A percentile compares a stretch with the other conserved stretches of the same genome.
Evolutionary conservation across 2,888 invertebrate genomes (phyloP).

Genomic region (Thelaira solivaga): DNA sequence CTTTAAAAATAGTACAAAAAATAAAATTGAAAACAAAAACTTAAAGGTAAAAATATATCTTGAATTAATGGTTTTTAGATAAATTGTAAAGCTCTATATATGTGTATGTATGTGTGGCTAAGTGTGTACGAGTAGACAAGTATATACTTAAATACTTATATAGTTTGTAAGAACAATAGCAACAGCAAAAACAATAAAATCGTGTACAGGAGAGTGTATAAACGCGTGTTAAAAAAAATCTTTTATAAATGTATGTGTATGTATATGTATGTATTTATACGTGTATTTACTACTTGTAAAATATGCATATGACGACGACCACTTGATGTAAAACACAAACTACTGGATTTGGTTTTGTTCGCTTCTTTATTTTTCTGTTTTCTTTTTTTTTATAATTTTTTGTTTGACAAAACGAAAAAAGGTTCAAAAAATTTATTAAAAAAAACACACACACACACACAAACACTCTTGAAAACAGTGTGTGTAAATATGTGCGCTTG

Average conservation of each 20-base stretch:
- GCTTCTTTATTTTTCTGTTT: no score
- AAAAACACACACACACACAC: no score
- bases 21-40: no score
- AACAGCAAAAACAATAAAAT: background rate
- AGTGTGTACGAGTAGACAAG: background rate
- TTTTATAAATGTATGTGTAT: background rate
- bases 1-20: background rate
- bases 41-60: slow-evolving; percentile 14
- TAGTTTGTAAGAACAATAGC: slow-evolving; percentile 19
- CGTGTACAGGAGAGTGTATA: background rate
- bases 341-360: slow-evolving; percentile 21
- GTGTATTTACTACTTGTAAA: slow-evolving; percentile 16
- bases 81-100: background rate
- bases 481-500: no score
- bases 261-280: background rate
- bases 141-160: slow-evolving; percentile 20
- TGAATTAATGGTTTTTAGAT: slow-evolving; percentile 18
- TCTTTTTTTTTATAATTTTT: background rate
- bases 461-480: no score
- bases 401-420: background rate
- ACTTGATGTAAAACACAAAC: slow-evolving; percentile 57
- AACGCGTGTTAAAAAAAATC: background rate
- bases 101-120: background rate
- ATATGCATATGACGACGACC: slow-evolving; percentile 50
- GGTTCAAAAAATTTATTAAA: background rate